phyloP scores from a whole-genome alignment of 1,140 invertebrate species.

The Hylaeus anthracinus region DNA sequence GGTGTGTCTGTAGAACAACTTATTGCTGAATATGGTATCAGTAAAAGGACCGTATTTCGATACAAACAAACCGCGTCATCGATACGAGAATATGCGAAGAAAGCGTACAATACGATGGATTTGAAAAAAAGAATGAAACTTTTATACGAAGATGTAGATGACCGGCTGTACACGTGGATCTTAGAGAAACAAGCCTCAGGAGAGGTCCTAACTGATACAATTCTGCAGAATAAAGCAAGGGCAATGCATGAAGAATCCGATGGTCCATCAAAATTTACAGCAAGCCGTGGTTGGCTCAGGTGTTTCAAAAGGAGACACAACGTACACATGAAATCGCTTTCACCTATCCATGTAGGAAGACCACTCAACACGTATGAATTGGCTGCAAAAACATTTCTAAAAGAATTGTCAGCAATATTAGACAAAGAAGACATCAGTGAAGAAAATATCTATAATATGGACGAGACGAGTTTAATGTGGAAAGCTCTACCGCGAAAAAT shows the following conservation, averaged over 20 bases:
- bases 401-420: neutral
- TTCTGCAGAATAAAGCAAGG: neutral
- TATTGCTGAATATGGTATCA: neutral
- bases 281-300: neutral
- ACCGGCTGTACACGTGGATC: neutral
- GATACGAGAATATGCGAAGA: neutral
- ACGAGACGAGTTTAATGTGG: neutral
- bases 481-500: neutral
- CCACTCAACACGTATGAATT: neutral
- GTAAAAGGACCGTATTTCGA: neutral
- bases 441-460: neutral
- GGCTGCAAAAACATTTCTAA: neutral
- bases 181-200: neutral
- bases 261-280: neutral
- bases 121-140: neutral
- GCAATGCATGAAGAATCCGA: neutral
- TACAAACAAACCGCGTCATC: neutral
- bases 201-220: neutral
- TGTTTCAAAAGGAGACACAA: neutral
- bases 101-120: neutral
- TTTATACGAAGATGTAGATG: neutral
- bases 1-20: neutral
- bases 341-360: no score
- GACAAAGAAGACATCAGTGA: neutral
- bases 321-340: no score